Evolutionary conservation across 1,140 invertebrate genomes (phyloP).

Genomic region (Drosophila chauvacae): DNA sequence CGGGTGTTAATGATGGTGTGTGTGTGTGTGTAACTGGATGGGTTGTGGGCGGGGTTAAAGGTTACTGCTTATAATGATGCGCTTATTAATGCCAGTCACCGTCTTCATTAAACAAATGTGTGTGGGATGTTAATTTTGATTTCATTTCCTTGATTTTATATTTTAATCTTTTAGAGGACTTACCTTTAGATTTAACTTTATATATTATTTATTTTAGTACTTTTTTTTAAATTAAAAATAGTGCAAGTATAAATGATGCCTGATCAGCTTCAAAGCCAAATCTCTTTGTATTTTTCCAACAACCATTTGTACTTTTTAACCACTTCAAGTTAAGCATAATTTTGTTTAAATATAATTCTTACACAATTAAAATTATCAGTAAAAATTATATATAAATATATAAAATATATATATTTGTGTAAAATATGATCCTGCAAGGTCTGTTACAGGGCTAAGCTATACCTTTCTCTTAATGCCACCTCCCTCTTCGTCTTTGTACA

Average conservation of each 20-base stretch:
- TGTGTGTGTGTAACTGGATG: slow-evolving; percentile 22
- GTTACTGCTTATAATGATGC: slow-evolving; percentile 56
- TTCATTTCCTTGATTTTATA: background rate
- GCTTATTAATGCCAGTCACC: slow-evolving; percentile 66
- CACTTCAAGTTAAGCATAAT: background rate
- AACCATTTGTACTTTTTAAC: background rate
- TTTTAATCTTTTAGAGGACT: slow-evolving; percentile 5
- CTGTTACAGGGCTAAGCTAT: slow-evolving; percentile 1
- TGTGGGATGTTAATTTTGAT: slow-evolving; percentile 17
- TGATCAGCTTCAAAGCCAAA: too few species aligned
- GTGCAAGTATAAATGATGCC: too few species aligned
- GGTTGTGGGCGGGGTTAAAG: slow-evolving; percentile 20
- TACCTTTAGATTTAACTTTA: background rate
- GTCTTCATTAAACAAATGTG: slow-evolving; percentile 63
- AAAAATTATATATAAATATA: background rate
- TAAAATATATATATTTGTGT: background rate
- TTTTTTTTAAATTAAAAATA: background rate
- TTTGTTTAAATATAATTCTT: background rate
- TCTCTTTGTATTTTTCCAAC: background rate
- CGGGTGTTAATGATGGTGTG: slow-evolving; percentile 50
- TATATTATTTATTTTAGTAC: background rate
- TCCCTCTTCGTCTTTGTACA: slow-evolving; percentile 36
- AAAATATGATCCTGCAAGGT: background rate
- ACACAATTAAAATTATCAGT: background rate
- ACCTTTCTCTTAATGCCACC: slow-evolving; percentile 21